These are phyloP conservation scores for Tragulus kanchil DNA, from an alignment of 2,113 vertebrate species.

Conservation along the genomic window DNA sequence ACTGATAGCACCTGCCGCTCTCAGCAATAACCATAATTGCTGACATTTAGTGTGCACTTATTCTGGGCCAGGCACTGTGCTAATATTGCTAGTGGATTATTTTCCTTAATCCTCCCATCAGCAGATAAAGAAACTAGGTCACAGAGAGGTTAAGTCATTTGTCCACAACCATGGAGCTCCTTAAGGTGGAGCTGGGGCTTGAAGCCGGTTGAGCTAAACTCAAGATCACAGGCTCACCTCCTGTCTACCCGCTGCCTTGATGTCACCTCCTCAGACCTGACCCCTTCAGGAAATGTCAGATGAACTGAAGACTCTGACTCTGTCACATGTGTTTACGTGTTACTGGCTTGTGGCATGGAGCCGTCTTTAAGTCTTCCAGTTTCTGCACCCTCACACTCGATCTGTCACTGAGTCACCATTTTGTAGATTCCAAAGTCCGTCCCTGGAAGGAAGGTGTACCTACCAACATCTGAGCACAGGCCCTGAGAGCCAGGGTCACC, in stretches of 20 bases:
- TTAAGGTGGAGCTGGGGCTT: not conserved
- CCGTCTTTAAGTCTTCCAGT: not conserved
- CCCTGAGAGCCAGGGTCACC: not conserved
- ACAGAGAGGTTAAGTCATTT: not conserved
- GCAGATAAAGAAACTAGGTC: conserved; percentile 30
- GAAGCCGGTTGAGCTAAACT: not conserved
- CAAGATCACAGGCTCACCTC: not conserved
- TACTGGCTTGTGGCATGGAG: not conserved
- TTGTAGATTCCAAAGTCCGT: not conserved
- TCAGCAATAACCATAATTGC: not conserved
- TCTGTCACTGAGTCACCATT: not conserved
- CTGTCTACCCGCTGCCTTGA: not conserved
- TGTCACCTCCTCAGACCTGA: not conserved
- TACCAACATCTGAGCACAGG: not conserved
- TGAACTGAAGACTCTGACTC: not conserved
- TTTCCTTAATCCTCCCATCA: not conserved
- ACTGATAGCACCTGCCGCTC: not conserved
- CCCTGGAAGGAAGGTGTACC: not conserved
- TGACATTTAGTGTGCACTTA: too few relatives aligned
- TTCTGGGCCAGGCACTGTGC: not conserved
- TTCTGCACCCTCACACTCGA: not conserved
- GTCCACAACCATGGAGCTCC: not conserved
- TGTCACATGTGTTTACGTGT: not conserved
- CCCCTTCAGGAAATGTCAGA: not conserved
- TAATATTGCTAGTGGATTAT: not conserved